Evolutionary conservation across 2,888 invertebrate genomes (phyloP).

Genomic region (Mesorhabditis belari): DNA sequence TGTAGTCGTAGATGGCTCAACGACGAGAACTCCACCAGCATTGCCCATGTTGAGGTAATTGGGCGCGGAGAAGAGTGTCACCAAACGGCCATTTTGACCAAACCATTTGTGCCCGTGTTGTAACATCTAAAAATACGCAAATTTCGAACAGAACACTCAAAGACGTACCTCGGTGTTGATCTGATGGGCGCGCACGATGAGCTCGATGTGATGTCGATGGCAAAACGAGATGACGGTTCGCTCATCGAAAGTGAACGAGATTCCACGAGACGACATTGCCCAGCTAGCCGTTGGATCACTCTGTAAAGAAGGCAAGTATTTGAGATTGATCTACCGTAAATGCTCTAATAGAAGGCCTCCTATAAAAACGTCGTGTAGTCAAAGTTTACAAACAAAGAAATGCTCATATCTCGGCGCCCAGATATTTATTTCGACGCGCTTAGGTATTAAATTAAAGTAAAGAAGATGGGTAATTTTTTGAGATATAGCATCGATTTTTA

Average conservation of each 20-base stretch:
- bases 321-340: no score
- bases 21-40: constrained; percentile 24
- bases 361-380: no score
- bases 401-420: no score
- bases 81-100: constrained; percentile 26
- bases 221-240: constrained; percentile 59
- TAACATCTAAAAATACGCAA: constrained; percentile 21
- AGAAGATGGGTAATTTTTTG: no score
- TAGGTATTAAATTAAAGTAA: no score
- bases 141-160: background rate
- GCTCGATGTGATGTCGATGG: constrained; percentile 57
- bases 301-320: no score
- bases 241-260: constrained; percentile 60
- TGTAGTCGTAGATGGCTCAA: no score
- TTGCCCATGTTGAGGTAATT: constrained; percentile 39
- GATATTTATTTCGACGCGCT: no score
- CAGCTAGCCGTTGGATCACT: constrained; percentile 15
- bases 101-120: constrained; percentile 30
- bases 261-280: constrained; percentile 55
- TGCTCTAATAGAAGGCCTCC: no score
- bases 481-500: no score
- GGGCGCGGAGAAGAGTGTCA: constrained; percentile 41
- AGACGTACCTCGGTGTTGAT: constrained; percentile 46
- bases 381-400: no score
- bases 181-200: constrained; percentile 61